Base-by-base conservation (phyloP, 2,797 vertebrate species). In the Mus caroli region DNA sequence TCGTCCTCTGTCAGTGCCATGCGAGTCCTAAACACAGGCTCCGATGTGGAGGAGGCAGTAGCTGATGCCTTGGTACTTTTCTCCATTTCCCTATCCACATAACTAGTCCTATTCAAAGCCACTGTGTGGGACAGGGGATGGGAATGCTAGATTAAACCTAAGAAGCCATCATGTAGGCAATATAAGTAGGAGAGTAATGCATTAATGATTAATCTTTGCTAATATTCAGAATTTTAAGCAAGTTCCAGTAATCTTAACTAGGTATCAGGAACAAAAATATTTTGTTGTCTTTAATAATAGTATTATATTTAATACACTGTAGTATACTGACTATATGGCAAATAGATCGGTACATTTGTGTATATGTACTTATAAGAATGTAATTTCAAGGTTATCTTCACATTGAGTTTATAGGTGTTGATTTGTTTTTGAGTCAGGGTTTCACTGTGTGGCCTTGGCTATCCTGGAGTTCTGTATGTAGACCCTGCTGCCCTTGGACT, bases 1-100 rank as follows among this genome's bases (percentile, higher is more conserved):
- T 99, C 99, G 0, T 99, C 99, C 13, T 99, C 99, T 0, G 99
- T 99, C 97, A 99, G 99, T 40, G 99, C 99, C 97, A 99, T 99
- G 99, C 98, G 99, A 97, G 99, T 99, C 97, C 99, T 99, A 92
- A 99, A 99, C 98, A 99, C 99, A 0, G 99, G 99, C 90, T 99
- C 99, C 0, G 99, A 99, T 0, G 99, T 99, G 92, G 99, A 99
- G 97, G 99, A 99, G 97, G 99, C 99, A 0, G 99, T 99, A 0
- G 99, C 99, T 69, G 99, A 99, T 88, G 99, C 99, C 52, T 98
- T 99, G 99, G 99, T 99, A 99, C 84, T 94, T 62, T 88, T 75
- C 83, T 95, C 64, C 40, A 40, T 95, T 92, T 94, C 40, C 34
- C 88, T 93, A 43, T 92, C 26, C 2, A 60, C 90, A 8, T 50